Evolutionary conservation across 2,113 vertebrate genomes (phyloP), one percentile per base, ranked within the genome.

Genomic region (Barnardius zonarius): DNA sequence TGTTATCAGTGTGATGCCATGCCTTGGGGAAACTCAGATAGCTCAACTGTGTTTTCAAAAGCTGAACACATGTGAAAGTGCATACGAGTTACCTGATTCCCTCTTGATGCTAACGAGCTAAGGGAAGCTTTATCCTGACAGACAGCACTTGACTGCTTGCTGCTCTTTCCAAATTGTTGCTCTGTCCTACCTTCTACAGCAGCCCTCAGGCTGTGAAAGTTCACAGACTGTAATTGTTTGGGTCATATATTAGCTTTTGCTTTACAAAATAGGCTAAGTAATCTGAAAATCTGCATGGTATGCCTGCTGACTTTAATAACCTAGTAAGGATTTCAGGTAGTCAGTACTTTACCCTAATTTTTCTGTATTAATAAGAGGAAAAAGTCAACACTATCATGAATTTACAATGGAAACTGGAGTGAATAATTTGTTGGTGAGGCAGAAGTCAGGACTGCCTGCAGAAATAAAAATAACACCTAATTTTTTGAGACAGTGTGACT

Each of bases 1-100:
- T 78, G 92, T 89, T 62, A 67, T 46, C 66, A 73, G 49, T 18
- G 7, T 74, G 80, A 63, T 64, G 43, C 16, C 10, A 4, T 44
- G 18, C 30, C 59, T 63, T 19, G 17, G 41, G 61, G 43, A 91
- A 93, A 44, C 37, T 69, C 23, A 35, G 14, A 15, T 37, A 43
- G 51, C 46, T 95, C 54, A 63, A 81, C 88, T 52, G 27, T 39
- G 17, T 84, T 87, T 86, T 92, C 44, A 68, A 41, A 95, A 95
- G 59, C 67, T 70, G 49, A 83, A 64, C 83, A 46, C 11, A 16
- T 54, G 68, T 82, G 54, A 68, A 84, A 82, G 44, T 61, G 54
- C 61, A 59, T 80, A 92, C n/a, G 55, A 94, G 78, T 91, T 86
- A 90, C 67, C 66, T 74, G 68, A 93, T 92, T 83, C 74, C 49